Conservation (phyloP, 1,140 invertebrate species). For the Drosophila pseudoananassae region DNA sequence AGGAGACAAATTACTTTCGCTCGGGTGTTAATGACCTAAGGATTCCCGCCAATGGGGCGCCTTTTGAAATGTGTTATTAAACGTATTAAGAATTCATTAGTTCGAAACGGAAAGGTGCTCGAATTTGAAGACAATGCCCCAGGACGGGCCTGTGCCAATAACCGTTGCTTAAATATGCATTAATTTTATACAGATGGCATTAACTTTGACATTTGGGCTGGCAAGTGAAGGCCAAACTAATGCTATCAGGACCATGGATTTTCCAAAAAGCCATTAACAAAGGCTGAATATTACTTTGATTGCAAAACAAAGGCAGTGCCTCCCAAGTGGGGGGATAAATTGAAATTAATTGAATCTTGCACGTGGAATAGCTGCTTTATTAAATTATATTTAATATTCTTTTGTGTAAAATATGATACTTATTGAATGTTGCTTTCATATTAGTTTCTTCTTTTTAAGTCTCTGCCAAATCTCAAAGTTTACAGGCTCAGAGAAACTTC, state of each 20-base stretch:
- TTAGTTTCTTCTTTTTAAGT: not conserved
- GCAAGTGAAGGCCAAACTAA: conserved; percentile 36
- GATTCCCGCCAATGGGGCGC: conserved; percentile 12
- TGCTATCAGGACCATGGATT: conserved; percentile 38
- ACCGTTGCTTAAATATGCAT: conserved; percentile 68
- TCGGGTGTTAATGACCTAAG: conserved; percentile 50
- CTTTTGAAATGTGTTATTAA: conserved; percentile 58
- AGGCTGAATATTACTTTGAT: conserved; percentile 28
- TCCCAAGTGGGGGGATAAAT: conserved; percentile 3
- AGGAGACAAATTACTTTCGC: conserved; percentile 61
- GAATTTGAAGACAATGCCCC: conserved; percentile 3
- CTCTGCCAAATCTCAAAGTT: conserved; percentile 2
- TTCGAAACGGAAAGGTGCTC: conserved; percentile 9
- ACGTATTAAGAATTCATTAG: conserved; percentile 76
- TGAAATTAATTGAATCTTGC: conserved; percentile 17
- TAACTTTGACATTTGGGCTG: conserved; percentile 31
- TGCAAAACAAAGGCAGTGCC: conserved; percentile 22
- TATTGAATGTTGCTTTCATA: not conserved
- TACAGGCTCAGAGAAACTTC: conserved; percentile 6
- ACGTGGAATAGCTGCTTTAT: no score
- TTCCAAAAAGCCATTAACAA: conserved; percentile 39
- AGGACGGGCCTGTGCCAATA: conserved; percentile 24
- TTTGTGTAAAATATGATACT: not conserved
- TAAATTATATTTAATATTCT: not conserved
- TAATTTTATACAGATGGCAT: conserved; percentile 64